Base-by-base conservation (phyloP, 2,888 invertebrate genomes). In the Hypsopygia costalis region DNA sequence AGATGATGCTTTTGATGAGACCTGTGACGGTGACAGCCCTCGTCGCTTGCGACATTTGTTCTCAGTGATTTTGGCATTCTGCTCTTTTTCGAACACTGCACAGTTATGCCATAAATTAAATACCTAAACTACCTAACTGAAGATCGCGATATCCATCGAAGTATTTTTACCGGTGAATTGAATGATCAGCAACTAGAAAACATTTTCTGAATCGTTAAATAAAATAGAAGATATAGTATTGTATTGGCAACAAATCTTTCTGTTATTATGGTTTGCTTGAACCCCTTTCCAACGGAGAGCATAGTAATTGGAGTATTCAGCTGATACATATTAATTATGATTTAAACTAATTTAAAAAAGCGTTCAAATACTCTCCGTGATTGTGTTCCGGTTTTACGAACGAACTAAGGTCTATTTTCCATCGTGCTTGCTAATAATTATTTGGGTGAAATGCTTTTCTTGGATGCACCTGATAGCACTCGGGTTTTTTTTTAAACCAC, bases 1-100 rank as follows among this genome's bases (percentile, higher is more conserved):
- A 45, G 44, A 46, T 20, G n/a, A 30, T 0, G 9, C 45, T 7
- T 49, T 47, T 27, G 16, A 34, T 39, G 46, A 52, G 11, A 45
- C 57, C 11, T 7, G 8, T 20, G 7, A 27, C 10, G 4, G 41
- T 25, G 25, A 25, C 25, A 25, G 25, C 25, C 25, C 25, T 25
- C 25, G 25, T n/a, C n/a, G 25, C 25, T 25, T 25, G n/a, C 25
- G 25, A 25, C 7, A 25, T 25, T 16, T 16, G 16, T 16, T 16
- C 16, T 16, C 16, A 25, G 25, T 25, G 25, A 25, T 25, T 3
- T n/a, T 25, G 25, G 25, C 6, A 25, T 25, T 25, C 25, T 25
- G 25, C 25, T 25, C 25, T 25, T 6, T 25, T 3, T 25, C 25
- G 25, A 6, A 25, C 7, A 6, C 5, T 25, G 25, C 25, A 25